Evolutionary conservation across 2,888 invertebrate species (phyloP), one percentile per base, ranked within the genome.

Genomic region (Conistra vaccinii): DNA sequence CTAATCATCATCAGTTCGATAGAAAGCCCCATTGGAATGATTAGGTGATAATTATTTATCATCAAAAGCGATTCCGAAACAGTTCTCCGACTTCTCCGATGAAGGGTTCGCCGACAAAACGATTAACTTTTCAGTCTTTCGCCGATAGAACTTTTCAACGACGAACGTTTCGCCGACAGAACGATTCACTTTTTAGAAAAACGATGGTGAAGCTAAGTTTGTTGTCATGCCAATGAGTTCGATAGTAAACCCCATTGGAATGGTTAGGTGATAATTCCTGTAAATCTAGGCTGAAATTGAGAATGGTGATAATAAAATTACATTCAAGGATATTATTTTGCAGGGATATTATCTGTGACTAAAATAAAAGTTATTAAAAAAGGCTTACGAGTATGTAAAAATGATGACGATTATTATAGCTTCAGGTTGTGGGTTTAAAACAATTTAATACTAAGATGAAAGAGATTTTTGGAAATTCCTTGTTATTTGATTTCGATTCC

Each of bases 21-120:
- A 69, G 7, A 6, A 20, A 78, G 32, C 35, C 12, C 20, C 20
- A 9, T 45, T 80, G 17, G 0, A 39, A 48, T 35, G 20, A 10
- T 10, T 23, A 10, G 7, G 14, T 60, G 23, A 53, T 65, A 58
- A 58, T 39, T 60, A 39, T 55, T 80, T 72, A 78, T 78, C 80
- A n/a, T 1, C 3, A 23, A 6, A n/a, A 45, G 42, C 10, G 48
- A 23, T 51, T 51, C 23, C 23, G 10, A 51, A 23, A 51, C 23
- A 51, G 51, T 23, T 51, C 23, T 51, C 9, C 51, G 23, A 51
- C 23, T 51, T 51, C 51, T 51, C 3, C 23, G 9, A 51, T 51
- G 23, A 23, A 23, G 23, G 9, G 9, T 10, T 51, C 10, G 9
- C 23, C 48, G 23, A 23, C 3, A 48, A 7, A 48, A 48, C 2